phyloP scores from a whole-genome alignment of 2,113 vertebrate genomes.

The Oenanthe melanoleuca region DNA sequence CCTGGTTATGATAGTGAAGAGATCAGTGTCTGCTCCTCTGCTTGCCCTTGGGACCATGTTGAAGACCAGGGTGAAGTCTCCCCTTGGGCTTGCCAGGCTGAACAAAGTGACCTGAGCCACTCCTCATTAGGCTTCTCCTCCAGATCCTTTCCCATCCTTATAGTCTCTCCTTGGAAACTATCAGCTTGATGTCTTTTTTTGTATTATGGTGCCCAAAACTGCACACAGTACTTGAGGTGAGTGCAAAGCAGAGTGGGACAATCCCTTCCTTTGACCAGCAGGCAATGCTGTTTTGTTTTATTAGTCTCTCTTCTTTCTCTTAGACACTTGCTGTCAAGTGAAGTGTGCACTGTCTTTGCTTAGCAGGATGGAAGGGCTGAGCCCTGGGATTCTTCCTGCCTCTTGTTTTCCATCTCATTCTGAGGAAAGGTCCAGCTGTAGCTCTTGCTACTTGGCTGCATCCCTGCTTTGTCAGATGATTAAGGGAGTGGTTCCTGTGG shows the following conservation, averaged over 20 bases:
- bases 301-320: not conserved
- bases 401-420: not conserved
- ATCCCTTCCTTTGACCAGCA: not conserved
- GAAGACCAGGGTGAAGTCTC: not conserved
- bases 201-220: not conserved
- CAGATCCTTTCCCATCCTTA: not conserved
- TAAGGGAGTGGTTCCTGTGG: not conserved
- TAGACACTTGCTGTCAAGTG: not conserved
- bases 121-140: not conserved
- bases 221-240: not conserved
- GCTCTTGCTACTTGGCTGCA: not conserved
- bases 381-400: not conserved
- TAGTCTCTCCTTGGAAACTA: not conserved
- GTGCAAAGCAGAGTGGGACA: not conserved
- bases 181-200: not conserved
- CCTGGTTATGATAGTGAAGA: not conserved
- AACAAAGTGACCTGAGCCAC: not conserved
- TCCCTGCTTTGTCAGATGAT: not conserved
- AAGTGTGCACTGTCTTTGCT: not conserved
- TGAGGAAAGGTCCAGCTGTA: not conserved
- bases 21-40: not conserved
- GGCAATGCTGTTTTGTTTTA: not conserved
- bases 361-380: not conserved
- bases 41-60: not conserved
- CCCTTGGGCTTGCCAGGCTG: not conserved